phyloP scores from a whole-genome alignment of 92 coral and sea anemone species.

The Zoanthus gigantus region DNA sequence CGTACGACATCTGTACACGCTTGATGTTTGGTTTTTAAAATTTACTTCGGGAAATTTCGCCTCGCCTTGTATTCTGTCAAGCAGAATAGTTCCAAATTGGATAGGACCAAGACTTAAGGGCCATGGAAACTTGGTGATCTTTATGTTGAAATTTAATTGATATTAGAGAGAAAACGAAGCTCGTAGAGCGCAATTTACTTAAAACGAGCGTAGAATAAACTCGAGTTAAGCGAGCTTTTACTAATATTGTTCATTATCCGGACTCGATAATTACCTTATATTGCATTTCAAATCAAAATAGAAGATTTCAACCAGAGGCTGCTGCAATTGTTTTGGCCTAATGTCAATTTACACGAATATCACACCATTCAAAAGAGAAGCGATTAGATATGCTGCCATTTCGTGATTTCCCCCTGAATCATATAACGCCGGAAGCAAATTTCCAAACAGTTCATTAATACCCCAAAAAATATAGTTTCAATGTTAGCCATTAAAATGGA shows the following conservation, averaged over 20 bases:
- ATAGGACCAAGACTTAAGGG: not conserved
- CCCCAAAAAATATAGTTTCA: not conserved
- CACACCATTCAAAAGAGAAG: not conserved
- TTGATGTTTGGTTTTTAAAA: not conserved
- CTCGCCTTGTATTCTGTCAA: not conserved
- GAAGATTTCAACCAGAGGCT: not conserved
- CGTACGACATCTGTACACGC: not conserved
- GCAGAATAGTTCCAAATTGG: not conserved
- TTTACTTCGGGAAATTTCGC: not conserved
- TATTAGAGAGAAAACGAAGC: not conserved
- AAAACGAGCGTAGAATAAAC: not conserved
- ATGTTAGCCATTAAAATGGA: not conserved
- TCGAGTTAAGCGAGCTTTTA: not conserved
- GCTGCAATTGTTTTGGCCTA: not conserved
- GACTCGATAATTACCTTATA: constrained; percentile 21
- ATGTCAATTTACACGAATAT: constrained; percentile 29
- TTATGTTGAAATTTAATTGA: not conserved
- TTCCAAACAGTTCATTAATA: not conserved
- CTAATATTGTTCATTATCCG: constrained; percentile 25
- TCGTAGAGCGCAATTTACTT: not conserved
- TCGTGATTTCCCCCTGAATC: constrained; percentile 13
- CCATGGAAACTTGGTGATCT: not conserved
- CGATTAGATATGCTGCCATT: constrained; percentile 20
- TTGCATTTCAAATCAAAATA: not conserved
- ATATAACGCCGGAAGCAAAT: not conserved